Evolutionary conservation across 2,888 invertebrate species (phyloP), one percentile per base, ranked within the genome.

Genomic region (Sylvicola cinctus): DNA sequence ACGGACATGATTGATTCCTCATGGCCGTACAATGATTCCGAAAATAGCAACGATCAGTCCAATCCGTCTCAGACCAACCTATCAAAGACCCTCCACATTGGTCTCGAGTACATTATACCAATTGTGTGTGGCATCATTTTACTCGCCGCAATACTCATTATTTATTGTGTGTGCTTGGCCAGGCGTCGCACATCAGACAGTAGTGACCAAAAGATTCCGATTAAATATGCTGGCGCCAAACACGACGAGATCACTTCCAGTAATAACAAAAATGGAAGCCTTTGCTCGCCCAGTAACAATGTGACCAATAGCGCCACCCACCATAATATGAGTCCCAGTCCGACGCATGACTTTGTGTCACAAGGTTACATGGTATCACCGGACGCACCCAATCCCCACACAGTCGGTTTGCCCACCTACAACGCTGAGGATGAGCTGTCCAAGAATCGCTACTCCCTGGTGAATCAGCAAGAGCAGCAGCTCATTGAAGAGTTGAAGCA

Each of bases 21-120:
- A n/a, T 31, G 15, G 31, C 14, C 4, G n/a, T n/a, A 15, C 16
- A 16, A 34, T 3, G 26, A 33, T 11, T n/a, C 16, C 15, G 27
- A 16, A 10, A 16, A 36, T 36, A n/a, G 53, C 4, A 20, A 20
- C 20, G 20, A 8, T 8, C 4, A 20, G 5, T 20, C 20, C 20
- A 20, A 20, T 20, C 20, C 4, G 8, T 20, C 20, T 20, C 5
- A 20, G 5, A 20, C 20, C 20, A 20, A 20, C 4, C 8, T 20
- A 20, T 20, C 20, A 20, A 20, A 20, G 20, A 20, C 20, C 3
- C 48, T 55, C 40, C 54, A 54, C 37, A 46, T 62, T 25, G 59
- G 60, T 8, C 43, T 62, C 16, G 61, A 64, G 43, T 46, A 64
- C 3, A 59, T 65, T 28, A 42, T 65, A 20, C 62, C 64, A 5